Conservation (phyloP, 2,113 vertebrate genomes). For the Fulica atra region DNA sequence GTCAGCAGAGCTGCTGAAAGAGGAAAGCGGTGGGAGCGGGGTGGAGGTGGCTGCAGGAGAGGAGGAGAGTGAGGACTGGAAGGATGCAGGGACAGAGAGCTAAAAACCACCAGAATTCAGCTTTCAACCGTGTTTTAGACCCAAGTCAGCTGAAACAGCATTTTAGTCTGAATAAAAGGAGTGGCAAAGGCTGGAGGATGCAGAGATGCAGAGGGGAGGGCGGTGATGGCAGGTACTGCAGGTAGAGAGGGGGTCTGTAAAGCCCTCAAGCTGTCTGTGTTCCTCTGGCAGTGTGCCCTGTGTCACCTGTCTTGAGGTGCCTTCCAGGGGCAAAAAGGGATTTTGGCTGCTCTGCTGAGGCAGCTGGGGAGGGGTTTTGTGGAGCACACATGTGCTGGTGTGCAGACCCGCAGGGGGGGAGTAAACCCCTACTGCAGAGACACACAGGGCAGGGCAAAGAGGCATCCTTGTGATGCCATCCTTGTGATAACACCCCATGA, state of each 20-base stretch:
- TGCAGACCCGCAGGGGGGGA: not conserved
- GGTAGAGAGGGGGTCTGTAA: not conserved
- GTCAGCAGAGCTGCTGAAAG: constrained; percentile 14
- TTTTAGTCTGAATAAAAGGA: not conserved
- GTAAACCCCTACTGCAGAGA: not conserved
- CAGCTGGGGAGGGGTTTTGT: not conserved
- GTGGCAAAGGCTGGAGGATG: not conserved
- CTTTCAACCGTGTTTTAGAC: not conserved
- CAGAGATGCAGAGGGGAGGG: not conserved
- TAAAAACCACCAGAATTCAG: not conserved
- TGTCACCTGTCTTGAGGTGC: accelerated
- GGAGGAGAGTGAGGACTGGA: not conserved
- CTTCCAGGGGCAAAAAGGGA: not conserved
- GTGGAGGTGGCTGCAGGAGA: not conserved
- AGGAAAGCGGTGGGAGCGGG: constrained; percentile 41
- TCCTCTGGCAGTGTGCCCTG: accelerated
- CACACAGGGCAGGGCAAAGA: not conserved
- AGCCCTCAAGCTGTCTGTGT: not conserved
- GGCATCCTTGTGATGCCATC: accelerated
- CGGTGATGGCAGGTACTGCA: not conserved
- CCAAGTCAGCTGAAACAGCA: not conserved
- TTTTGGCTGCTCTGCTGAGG: not conserved
- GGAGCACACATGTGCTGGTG: not conserved
- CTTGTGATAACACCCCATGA: not conserved
- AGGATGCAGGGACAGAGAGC: not conserved